phyloP scores from a whole-genome alignment of 2,797 vertebrate species.

The Tokudaia muenninki region DNA sequence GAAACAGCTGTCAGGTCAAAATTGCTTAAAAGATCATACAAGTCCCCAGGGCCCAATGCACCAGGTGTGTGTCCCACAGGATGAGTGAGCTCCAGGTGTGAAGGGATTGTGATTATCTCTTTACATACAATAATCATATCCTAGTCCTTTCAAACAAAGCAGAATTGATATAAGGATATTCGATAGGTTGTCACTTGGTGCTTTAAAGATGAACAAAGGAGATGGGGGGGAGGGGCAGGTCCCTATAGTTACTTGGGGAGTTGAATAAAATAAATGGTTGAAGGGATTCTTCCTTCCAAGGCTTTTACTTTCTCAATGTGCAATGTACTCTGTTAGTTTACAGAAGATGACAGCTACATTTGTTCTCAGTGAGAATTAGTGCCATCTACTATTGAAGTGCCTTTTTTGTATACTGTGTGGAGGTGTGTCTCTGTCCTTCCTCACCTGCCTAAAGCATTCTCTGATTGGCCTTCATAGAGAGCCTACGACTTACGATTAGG shows the following conservation, averaged over 20 bases:
- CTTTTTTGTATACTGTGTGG: background rate
- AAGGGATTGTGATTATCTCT: background rate
- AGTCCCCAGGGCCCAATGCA: background rate
- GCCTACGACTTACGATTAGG: background rate
- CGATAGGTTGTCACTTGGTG: background rate
- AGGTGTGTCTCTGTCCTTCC: background rate
- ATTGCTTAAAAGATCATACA: constrained; percentile 26
- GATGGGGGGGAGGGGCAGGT: too few relatives aligned
- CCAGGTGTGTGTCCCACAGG: background rate
- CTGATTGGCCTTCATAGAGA: background rate
- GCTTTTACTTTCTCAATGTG: background rate
- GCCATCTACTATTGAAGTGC: background rate
- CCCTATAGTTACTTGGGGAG: background rate
- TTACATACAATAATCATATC: background rate
- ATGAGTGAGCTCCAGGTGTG: background rate
- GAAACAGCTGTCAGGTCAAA: background rate
- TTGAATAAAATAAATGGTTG: background rate
- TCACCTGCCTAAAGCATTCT: background rate
- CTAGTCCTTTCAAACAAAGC: background rate
- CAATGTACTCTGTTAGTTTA: background rate
- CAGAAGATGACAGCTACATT: background rate
- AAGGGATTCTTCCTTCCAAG: background rate
- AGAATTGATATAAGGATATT: constrained; percentile 7
- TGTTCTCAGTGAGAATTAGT: background rate
- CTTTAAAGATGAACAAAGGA: background rate